These are phyloP conservation scores for Dolichallabes microphthalmus DNA, from an alignment of 2,113 vertebrate species.

Conservation along the genomic window DNA sequence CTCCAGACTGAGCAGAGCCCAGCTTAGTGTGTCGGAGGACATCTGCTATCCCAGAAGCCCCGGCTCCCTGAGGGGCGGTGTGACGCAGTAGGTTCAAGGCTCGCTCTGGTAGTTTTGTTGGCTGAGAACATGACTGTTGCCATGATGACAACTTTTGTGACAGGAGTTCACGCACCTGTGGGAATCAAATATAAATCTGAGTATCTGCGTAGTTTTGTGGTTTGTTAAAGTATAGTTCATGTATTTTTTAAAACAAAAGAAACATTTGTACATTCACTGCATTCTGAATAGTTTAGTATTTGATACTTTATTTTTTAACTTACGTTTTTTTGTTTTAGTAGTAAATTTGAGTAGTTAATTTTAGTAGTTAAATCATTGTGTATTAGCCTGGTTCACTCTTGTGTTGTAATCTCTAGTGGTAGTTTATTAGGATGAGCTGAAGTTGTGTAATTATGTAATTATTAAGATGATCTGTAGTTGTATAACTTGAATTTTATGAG, in stretches of 20 bases:
- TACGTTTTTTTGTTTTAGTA: too few relatives aligned
- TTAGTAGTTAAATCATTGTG: too few relatives aligned
- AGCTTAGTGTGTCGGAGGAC: conserved; percentile 73
- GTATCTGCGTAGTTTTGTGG: background rate
- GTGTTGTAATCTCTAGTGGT: background rate
- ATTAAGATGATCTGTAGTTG: background rate
- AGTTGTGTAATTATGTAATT: too few relatives aligned
- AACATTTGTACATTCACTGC: too few relatives aligned
- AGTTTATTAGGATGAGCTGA: background rate
- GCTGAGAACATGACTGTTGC: conserved; percentile 80
- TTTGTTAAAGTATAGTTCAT: background rate
- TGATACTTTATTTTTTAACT: too few relatives aligned
- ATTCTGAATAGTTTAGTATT: too few relatives aligned
- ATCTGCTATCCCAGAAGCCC: conserved; percentile 72
- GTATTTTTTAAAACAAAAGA: too few relatives aligned
- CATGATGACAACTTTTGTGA: conserved; percentile 78
- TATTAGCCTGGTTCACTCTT: background rate
- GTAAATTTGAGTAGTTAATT: too few relatives aligned
- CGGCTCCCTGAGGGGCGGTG: conserved; percentile 72
- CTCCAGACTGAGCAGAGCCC: conserved; percentile 61
- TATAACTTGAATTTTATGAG: conserved; percentile 39
- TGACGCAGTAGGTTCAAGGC: conserved; percentile 80
- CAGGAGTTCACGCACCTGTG: conserved; percentile 79
- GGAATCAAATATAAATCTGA: background rate
- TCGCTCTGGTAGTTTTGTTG: conserved; percentile 80